Evolutionary conservation across 2,797 vertebrate species (phyloP).

Genomic region (Channa striata): DNA sequence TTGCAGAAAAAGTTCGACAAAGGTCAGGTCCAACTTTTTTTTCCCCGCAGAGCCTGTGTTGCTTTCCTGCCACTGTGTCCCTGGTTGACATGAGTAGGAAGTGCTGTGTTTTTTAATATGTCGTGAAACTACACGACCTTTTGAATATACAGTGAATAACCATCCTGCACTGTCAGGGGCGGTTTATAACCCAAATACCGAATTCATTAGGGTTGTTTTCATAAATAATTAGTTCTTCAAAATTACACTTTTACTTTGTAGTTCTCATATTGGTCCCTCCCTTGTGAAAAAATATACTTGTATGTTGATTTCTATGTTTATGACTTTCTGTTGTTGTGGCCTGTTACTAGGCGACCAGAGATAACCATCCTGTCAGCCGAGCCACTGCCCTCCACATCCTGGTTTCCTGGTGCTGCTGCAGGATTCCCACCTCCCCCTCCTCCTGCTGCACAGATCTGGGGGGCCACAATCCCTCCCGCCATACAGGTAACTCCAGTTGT

Average conservation of each 20-base stretch:
- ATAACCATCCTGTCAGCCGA: constrained; percentile 97
- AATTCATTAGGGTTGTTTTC: too few species aligned
- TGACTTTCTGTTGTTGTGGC: constrained; percentile 19
- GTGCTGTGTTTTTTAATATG: too few species aligned
- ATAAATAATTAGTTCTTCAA: too few species aligned
- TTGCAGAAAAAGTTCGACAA: too few species aligned
- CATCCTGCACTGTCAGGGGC: not conserved
- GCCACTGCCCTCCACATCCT: constrained; percentile 88
- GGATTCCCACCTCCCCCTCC: constrained; percentile 86
- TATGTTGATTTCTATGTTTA: not conserved
- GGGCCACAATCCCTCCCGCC: constrained; percentile 67
- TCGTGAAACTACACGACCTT: not conserved
- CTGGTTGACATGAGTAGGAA: too few species aligned
- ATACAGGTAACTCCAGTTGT: constrained; percentile 55
- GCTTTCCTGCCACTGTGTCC: too few species aligned
- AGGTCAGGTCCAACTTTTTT: too few species aligned
- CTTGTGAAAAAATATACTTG: too few species aligned
- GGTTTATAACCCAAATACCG: not conserved
- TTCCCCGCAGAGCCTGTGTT: too few species aligned
- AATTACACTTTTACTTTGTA: too few species aligned
- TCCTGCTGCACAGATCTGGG: constrained; percentile 79
- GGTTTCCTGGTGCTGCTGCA: constrained; percentile 88
- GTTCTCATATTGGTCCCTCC: too few species aligned
- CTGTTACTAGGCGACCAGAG: constrained; percentile 90
- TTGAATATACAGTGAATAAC: constrained; percentile 22